A percentile compares a stretch with the other conserved stretches of the same genome.
Conservation (phyloP, 2,888 invertebrate species). For the Oligia fasciuncula region DNA sequence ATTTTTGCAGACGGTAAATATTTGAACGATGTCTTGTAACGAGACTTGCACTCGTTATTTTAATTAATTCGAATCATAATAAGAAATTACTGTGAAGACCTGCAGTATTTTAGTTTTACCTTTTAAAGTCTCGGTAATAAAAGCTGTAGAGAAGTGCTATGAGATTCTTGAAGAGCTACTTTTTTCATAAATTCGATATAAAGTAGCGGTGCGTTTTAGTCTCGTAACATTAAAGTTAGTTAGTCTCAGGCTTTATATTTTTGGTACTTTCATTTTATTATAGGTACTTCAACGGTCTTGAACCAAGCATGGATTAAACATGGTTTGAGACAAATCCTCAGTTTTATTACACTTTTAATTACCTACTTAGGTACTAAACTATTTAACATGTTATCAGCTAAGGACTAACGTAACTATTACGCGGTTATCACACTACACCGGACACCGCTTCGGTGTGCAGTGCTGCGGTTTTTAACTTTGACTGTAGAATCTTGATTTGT, state of each 20-base stretch:
- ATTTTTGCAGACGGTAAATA: slow-evolving; percentile 33
- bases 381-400: neutral
- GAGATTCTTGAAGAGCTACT: slow-evolving; percentile 19
- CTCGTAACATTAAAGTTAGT: neutral
- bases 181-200: neutral
- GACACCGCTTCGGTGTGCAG: neutral
- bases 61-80: slow-evolving; percentile 29
- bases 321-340: neutral
- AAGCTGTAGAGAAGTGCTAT: slow-evolving; percentile 5
- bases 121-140: slow-evolving; percentile 16
- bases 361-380: neutral
- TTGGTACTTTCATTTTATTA: neutral
- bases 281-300: neutral
- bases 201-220: neutral
- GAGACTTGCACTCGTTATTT: slow-evolving; percentile 26
- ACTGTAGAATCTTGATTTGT: neutral
- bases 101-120: slow-evolving; percentile 22
- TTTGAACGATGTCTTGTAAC: slow-evolving; percentile 9
- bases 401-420: neutral
- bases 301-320: neutral
- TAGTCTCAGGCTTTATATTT: neutral
- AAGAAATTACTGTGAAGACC: slow-evolving; percentile 12
- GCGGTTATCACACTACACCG: neutral
- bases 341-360: neutral
- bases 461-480: neutral